Base-by-base conservation (phyloP, 1,140 invertebrate species). In the Danaus plexippus region DNA sequence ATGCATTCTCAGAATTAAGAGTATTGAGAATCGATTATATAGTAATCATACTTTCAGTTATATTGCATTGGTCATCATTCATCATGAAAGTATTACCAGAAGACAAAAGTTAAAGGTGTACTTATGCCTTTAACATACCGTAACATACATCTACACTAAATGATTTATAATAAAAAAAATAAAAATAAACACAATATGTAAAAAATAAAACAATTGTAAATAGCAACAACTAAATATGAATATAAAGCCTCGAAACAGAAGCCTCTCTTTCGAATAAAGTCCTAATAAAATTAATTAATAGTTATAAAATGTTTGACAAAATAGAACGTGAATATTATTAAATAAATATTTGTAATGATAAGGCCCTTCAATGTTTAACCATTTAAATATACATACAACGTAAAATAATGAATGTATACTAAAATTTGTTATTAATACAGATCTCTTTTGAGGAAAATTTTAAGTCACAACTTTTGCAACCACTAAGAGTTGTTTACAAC, bases 171-270 rank as follows among this genome's bases (percentile, higher is more conserved):
- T 51, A 51, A 64, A 64, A n/a, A n/a, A n/a, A n/a, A n/a, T n/a
- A n/a, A n/a, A 75, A 79, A 75, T 77, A 77, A 75, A 75, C 70
- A 71, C 60, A 70, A 50, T 64, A 73, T 75, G 59, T 71, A 71
- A 60, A 63, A 61, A 67, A 15, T 64, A 67, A 77, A 82, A 80
- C 77, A 80, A 79, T 73, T 82, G 75, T 80, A 82, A 81, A 82
- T 81, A 85, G 74, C 73, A 81, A 80, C 74, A 81, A 82, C 66
- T 73, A 73, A 75, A 71, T 66, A 67, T 67, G 61, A 75, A 75
- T 73, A 77, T 73, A 73, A 71, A 82, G 74, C 76, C 72, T 85
- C 71, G 61, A 76, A 73, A 77, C 67, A 69, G 62, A 79, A 68
- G 64, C 69, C 67, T 59, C 70, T 50, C 65, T 55, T 59, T 59